phyloP scores from a whole-genome alignment of 2,113 vertebrate genomes.

The Felis catus region F.catus_Fca126_mat1.0 CM031414.1:124350001-124350500 shows the following conservation, averaged over 20 bases:
- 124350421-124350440: accelerated
- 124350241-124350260: accelerated
- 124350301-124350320: neutral
- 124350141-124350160: neutral
- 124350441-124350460: neutral
- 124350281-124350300: neutral
- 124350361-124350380: neutral
- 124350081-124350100: neutral
- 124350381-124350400: neutral
- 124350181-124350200: accelerated
- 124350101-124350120: neutral
- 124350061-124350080: neutral
- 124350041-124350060: neutral
- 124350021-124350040: neutral
- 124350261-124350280: accelerated
- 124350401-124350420: neutral
- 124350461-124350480: accelerated
- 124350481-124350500: accelerated
- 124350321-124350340: neutral
- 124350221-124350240: accelerated
- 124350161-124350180: neutral
- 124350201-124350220: too few species aligned
- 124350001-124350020: neutral
- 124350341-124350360: neutral
- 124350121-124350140: neutral